Base-by-base conservation (phyloP, 2,888 invertebrate species). In the Idaea biselata region DNA sequence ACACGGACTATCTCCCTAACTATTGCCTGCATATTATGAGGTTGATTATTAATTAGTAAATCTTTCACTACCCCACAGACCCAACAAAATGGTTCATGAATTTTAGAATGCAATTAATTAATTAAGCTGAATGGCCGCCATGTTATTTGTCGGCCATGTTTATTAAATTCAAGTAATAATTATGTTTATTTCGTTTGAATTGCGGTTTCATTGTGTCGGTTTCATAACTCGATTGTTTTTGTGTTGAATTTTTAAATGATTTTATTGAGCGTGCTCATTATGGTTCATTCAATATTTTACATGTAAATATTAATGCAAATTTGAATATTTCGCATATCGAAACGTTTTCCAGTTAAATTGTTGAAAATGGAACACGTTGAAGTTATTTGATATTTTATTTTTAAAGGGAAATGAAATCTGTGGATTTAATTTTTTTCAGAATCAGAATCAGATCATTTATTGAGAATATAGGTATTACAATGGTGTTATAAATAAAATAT, bases 31-130 rank as follows among this genome's bases (percentile, higher is more conserved):
- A 25, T 25, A 25, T 25, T 25, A 25, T n/a, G n/a, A n/a, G n/a
- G n/a, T 25, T 25, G 5, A 25, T 25, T 25, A n/a, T n/a, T 25
- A 1, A 25, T 25, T 25, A 25, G 25, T 5, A 53, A 59, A 55
- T 56, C 59, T 54, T 60, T 58, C 18, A 16, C 16, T 16, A 44
- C 44, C 1, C 14, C 7, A 44, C 44, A 44, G 3, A 44, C 44
- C 44, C 64, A 63, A 70, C 70, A 14, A 14, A 70, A 69, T 67
- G 62, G 72, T 69, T 69, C 75, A 74, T 77, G 69, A 73, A 79
- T 80, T 76, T 77, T 77, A 77, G 76, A 75, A 78, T 71, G 71
- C 71, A 72, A 77, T 77, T 73, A 78, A 80, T 78, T 78, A 76
- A 79, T 80, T 76, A 73, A 72, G 66, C 63, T 60, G 65, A 72